Evolutionary conservation across 2,888 invertebrate genomes (phyloP), one percentile per base, ranked within the genome.

Genomic region (Trichopria drosophilae): DNA sequence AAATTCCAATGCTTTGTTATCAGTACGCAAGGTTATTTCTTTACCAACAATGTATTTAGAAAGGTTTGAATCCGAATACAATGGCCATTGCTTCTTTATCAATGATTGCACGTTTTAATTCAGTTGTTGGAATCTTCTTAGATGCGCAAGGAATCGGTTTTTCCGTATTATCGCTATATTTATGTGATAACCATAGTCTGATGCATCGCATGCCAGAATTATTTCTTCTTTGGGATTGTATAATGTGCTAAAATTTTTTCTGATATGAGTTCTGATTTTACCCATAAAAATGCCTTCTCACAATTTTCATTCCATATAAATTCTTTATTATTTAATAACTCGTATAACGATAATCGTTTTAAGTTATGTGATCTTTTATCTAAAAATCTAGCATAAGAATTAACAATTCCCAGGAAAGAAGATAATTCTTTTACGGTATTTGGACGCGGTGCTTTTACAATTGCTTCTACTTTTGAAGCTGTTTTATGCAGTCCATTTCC

Each of bases 331-430:
- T 55, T 48, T 5, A 64, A 36, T 5, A 68, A 51, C 1, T 50
- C 41, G 36, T 67, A 62, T 5, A 71, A 43, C n/a, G 70, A n/a
- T n/a, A n/a, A n/a, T n/a, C n/a, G 66, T 7, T 51, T 51, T 16
- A 61, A 52, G 24, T n/a, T n/a, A n/a, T n/a, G n/a, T n/a, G n/a
- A n/a, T n/a, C n/a, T n/a, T n/a, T n/a, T n/a, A n/a, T n/a, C n/a
- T n/a, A n/a, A n/a, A n/a, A n/a, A n/a, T n/a, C n/a, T n/a, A n/a
- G n/a, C n/a, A n/a, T n/a, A n/a, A n/a, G n/a, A n/a, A n/a, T n/a
- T n/a, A n/a, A n/a, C n/a, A n/a, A n/a, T n/a, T n/a, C n/a, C n/a
- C n/a, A n/a, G n/a, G n/a, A n/a, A n/a, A n/a, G n/a, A n/a, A n/a
- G n/a, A n/a, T n/a, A n/a, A n/a, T n/a, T n/a, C n/a, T n/a, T n/a